Evolutionary conservation across 2,888 invertebrate genomes (phyloP).

Genomic region (Pseudanteris insignis): DNA sequence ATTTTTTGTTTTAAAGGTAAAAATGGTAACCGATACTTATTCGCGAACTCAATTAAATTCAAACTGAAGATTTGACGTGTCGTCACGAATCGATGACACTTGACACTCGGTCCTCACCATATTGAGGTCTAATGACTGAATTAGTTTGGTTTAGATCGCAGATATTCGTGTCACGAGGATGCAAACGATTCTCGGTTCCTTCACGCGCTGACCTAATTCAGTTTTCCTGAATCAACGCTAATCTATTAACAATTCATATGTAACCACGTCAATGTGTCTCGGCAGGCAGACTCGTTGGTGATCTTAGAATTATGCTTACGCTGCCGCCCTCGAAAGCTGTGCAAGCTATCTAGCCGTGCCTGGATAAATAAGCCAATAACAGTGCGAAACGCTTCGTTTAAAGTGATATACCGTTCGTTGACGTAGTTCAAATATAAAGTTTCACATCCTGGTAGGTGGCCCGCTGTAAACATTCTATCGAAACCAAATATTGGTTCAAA

Average conservation of each 20-base stretch:
- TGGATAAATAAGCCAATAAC: no score
- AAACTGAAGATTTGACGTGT: slow-evolving; percentile 17
- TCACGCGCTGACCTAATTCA: slow-evolving; percentile 40
- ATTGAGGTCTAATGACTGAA: slow-evolving; percentile 33
- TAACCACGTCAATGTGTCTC: slow-evolving; percentile 21
- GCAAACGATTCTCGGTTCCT: slow-evolving; percentile 28
- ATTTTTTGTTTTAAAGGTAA: slow-evolving; percentile 9
- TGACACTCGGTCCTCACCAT: slow-evolving; percentile 7
- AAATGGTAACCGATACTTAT: no score
- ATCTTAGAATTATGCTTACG: slow-evolving; percentile 19
- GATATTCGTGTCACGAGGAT: slow-evolving; percentile 27
- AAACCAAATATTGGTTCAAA: no score
- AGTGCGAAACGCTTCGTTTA: no score
- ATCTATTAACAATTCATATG: slow-evolving; percentile 33
- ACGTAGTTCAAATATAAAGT: no score
- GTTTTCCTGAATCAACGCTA: slow-evolving; percentile 38
- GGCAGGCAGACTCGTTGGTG: slow-evolving; percentile 10
- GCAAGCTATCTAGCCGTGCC: no score
- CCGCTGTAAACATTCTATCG: no score
- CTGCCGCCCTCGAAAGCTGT: no score
- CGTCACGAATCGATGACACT: slow-evolving; percentile 65
- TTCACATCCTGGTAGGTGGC: no score
- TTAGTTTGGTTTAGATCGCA: slow-evolving; percentile 30
- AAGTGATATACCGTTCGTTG: no score
- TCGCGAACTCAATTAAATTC: slow-evolving; percentile 23